Evolutionary conservation across 2,888 invertebrate species (phyloP).

Genomic region (Ernsta delagoae): DNA sequence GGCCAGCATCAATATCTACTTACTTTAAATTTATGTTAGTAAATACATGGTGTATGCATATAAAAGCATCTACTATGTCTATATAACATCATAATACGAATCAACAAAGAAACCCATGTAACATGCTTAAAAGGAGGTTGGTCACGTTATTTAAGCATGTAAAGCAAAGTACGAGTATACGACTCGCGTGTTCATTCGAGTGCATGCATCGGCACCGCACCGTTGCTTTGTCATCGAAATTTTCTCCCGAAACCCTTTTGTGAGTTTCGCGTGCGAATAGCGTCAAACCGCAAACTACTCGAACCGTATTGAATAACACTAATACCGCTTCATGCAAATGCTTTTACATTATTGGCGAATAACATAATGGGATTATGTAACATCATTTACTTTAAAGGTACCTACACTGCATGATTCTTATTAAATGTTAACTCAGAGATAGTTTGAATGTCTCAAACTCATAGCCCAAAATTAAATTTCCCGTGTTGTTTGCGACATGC

Average conservation of each 20-base stretch:
- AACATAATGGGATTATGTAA: conserved; percentile 13
- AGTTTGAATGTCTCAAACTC: too few relatives aligned
- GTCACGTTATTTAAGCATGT: conserved; percentile 2
- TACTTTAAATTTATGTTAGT: too few relatives aligned
- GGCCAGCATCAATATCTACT: too few relatives aligned
- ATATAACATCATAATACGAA: too few relatives aligned
- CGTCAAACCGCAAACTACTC: conserved; percentile 30
- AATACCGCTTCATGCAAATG: conserved; percentile 18
- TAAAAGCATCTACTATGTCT: too few relatives aligned
- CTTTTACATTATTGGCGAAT: conserved; percentile 16
- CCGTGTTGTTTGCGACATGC: too few relatives aligned
- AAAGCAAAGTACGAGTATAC: conserved; percentile 26
- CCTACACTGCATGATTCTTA: too few relatives aligned
- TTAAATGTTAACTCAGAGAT: too few relatives aligned
- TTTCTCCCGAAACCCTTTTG: conserved; percentile 42
- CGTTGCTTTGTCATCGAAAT: conserved; percentile 35
- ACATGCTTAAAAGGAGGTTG: not conserved
- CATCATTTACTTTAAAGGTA: too few relatives aligned
- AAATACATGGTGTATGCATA: too few relatives aligned
- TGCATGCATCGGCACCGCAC: conserved; percentile 17
- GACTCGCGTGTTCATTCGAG: conserved; percentile 27
- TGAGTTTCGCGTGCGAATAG: conserved; percentile 33
- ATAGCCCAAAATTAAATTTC: too few relatives aligned
- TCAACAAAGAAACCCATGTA: not conserved
- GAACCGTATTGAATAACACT: conserved; percentile 39